These are phyloP conservation scores for Diplolepis rosae DNA, from an alignment of 2,888 invertebrate species.

Conservation along the genomic window DNA sequence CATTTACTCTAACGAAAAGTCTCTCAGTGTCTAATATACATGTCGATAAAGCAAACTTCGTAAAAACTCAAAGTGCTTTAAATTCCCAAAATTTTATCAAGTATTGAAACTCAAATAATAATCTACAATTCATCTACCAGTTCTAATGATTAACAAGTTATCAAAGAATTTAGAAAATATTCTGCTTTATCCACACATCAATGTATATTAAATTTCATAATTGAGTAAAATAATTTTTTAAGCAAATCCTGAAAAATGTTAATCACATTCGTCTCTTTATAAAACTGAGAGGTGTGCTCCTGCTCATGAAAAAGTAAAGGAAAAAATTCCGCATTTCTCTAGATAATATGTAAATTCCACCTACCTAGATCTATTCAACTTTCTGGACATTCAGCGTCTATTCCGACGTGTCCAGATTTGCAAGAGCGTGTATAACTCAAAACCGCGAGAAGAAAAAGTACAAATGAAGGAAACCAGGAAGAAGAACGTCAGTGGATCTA, in stretches of 20 bases:
- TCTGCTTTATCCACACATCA: too few relatives aligned
- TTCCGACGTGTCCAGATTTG: conserved; percentile 26
- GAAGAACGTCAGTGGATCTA: neutral
- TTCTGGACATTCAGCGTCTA: conserved; percentile 23
- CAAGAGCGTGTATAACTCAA: conserved; percentile 21
- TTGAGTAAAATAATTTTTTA: too few relatives aligned
- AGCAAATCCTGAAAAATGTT: conserved; percentile 3
- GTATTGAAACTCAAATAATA: too few relatives aligned
- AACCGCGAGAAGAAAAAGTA: conserved; percentile 19
- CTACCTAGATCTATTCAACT: neutral
- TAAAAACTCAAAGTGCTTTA: too few relatives aligned
- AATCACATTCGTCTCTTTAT: conserved; percentile 19
- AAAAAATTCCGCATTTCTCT: conserved; percentile 2
- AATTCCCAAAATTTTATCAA: too few relatives aligned
- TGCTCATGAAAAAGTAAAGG: conserved; percentile 4
- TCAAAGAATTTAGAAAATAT: too few relatives aligned
- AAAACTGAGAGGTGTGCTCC: conserved; percentile 13
- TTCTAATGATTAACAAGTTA: too few relatives aligned
- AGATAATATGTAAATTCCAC: conserved; percentile 20
- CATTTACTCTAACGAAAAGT: too few relatives aligned
- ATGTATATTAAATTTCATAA: too few relatives aligned
- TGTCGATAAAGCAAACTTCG: too few relatives aligned
- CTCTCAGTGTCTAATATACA: too few relatives aligned
- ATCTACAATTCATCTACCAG: too few relatives aligned
- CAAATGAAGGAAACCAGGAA: neutral